Percentiles rank a stretch among this genome's conserved stretches.
Evolutionary conservation across 2,888 invertebrate species (phyloP).

Genomic region (Phoenoteleia sp.): DNA sequence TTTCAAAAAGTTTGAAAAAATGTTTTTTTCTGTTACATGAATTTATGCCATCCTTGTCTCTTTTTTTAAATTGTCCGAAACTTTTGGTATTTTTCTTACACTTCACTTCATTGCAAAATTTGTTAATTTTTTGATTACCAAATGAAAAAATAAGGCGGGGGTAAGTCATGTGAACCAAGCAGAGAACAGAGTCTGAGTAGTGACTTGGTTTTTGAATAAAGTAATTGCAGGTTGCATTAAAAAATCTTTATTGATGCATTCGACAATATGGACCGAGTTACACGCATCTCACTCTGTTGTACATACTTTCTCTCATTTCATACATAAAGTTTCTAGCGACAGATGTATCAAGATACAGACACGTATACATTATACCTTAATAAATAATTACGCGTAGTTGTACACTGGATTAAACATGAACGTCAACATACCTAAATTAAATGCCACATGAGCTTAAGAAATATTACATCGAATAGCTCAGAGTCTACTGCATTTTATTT

Average conservation of each 20-base stretch:
- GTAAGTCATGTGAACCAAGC: no score
- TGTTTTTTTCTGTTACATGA: no score
- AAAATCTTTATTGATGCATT: conserved; percentile 85
- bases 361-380: conserved; percentile 69
- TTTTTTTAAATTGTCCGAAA: no score
- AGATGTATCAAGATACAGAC: conserved; percentile 70
- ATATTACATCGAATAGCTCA: conserved; percentile 63
- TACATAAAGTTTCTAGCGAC: conserved; percentile 67
- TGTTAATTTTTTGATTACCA: no score
- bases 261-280: conserved; percentile 83
- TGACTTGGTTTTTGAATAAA: no score
- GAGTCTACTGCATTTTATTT: conserved; percentile 49
- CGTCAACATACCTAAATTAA: conserved; percentile 69
- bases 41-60: no score
- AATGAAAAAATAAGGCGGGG: no score
- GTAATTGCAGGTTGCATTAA: conserved; percentile 77
- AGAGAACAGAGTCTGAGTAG: no score
- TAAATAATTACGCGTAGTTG: conserved; percentile 69
- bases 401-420: conserved; percentile 71
- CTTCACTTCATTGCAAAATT: no score
- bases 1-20: no score
- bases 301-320: conserved; percentile 57
- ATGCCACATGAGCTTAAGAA: conserved; percentile 57
- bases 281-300: conserved; percentile 74
- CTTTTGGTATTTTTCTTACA: no score